Percentiles rank a stretch among this genome's conserved stretches.
phyloP scores from a whole-genome alignment of 2,113 vertebrate species.

The Prietella phreatophila region DNA sequence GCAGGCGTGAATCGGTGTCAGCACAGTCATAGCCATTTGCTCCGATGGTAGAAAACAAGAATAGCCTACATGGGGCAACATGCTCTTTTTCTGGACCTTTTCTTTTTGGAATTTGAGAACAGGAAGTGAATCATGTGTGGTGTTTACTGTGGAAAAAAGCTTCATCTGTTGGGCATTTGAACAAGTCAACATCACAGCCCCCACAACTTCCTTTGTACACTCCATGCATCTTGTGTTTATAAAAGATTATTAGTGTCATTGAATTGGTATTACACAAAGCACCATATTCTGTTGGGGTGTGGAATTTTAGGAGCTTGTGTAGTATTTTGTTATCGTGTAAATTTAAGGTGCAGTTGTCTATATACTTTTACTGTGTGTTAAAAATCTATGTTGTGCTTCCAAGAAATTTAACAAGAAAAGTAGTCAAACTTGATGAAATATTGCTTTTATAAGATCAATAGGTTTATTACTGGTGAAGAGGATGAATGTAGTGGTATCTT shows the following conservation, averaged over 20 bases:
- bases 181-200: background rate
- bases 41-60: conserved; percentile 20
- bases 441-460: background rate
- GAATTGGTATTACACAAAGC: background rate
- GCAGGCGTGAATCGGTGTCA: conserved; percentile 44
- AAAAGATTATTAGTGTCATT: background rate
- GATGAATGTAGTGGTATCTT: background rate
- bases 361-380: background rate
- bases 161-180: conserved; percentile 36
- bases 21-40: conserved; percentile 20
- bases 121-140: conserved; percentile 39
- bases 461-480: background rate
- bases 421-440: background rate
- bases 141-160: conserved; percentile 13
- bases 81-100: conserved; percentile 14
- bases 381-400: background rate
- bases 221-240: background rate
- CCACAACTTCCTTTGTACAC: background rate
- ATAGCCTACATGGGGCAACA: conserved; percentile 27
- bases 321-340: background rate
- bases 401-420: background rate
- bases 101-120: conserved; percentile 21
- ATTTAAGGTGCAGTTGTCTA: background rate
- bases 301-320: background rate
- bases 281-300: background rate